A percentile compares a stretch with the other conserved stretches of the same genome.
Evolutionary conservation across 2,888 invertebrate genomes (phyloP).

Genomic region (Lasioglossum malachurum): DNA sequence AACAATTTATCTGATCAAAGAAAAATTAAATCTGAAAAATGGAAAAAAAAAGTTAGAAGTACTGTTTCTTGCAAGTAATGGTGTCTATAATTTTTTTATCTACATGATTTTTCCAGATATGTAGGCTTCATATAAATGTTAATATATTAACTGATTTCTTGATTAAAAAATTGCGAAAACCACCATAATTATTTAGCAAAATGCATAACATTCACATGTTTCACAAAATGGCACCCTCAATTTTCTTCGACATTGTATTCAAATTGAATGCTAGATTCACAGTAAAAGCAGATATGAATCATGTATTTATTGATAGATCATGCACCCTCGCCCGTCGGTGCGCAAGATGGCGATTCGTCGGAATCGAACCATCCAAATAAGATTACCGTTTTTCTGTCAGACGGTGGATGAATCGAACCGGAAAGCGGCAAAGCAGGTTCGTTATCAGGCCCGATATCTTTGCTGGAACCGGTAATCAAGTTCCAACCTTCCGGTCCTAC

Average conservation of each 20-base stretch:
- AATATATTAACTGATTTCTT: too few species aligned
- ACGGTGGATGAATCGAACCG: slow-evolving; percentile 24
- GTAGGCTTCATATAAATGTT: too few species aligned
- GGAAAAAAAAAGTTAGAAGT: too few species aligned
- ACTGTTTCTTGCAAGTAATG: too few species aligned
- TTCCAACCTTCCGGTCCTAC: slow-evolving; percentile 60
- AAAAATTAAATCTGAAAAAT: too few species aligned
- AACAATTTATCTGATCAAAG: not conserved
- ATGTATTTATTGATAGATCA: not conserved
- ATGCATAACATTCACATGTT: too few species aligned
- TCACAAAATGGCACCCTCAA: not conserved
- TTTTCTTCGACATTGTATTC: not conserved
- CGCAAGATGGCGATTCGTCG: slow-evolving; percentile 29
- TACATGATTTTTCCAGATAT: too few species aligned
- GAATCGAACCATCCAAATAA: slow-evolving; percentile 11
- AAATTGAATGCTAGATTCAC: not conserved
- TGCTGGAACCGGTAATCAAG: slow-evolving; percentile 62
- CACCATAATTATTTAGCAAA: too few species aligned
- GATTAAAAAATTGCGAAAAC: too few species aligned
- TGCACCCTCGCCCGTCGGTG: not conserved
- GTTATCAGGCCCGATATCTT: slow-evolving; percentile 65
- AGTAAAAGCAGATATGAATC: not conserved
- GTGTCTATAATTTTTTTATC: too few species aligned
- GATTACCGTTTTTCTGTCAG: slow-evolving; percentile 35
- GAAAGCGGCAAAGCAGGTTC: slow-evolving; percentile 57